phyloP scores from a whole-genome alignment of 2,888 invertebrate species.

The Scaptomyza parva region DNA sequence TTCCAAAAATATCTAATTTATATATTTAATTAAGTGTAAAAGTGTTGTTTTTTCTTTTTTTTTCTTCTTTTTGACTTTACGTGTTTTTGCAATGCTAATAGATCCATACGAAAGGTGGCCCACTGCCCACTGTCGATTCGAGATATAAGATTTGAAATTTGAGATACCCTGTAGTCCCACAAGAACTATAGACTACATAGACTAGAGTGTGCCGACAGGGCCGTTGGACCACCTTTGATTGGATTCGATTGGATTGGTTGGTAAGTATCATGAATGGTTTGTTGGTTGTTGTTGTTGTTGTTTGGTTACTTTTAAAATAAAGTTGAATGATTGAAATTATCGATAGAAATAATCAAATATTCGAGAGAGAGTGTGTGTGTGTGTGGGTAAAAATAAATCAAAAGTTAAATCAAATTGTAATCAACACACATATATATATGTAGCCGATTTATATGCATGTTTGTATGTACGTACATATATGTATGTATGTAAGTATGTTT shows the following conservation, averaged over 20 bases:
- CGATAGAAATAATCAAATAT: conserved; percentile 65
- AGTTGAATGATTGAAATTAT: conserved; percentile 66
- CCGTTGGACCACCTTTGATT: conserved; percentile 26
- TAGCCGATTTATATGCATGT: conserved; percentile 57
- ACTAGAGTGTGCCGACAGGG: too few species aligned
- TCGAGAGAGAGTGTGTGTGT: not conserved
- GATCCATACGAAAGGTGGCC: conserved; percentile 28
- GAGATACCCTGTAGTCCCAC: conserved; percentile 2
- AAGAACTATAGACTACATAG: not conserved
- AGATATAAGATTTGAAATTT: not conserved
- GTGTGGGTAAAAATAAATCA: conserved; percentile 72
- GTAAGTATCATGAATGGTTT: conserved; percentile 36
- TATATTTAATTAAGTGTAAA: conserved; percentile 20
- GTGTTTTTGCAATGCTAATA: conserved; percentile 49
- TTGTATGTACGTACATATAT: conserved; percentile 46
- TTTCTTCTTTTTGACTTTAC: conserved; percentile 25
- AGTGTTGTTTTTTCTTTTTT: conserved; percentile 21
- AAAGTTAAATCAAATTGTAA: conserved; percentile 76
- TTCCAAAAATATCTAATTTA: conserved; percentile 17
- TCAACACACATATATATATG: conserved; percentile 64
- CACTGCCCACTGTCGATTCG: conserved; percentile 3
- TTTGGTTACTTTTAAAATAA: conserved; percentile 65
- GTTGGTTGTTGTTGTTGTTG: too few species aligned
- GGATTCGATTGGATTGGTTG: too few species aligned
- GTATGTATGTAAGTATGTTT: conserved; percentile 36